A percentile compares a stretch with the other conserved stretches of the same genome.
These are phyloP conservation scores for Galaxias olidus DNA, from an alignment of 2,797 vertebrate species.

Conservation along the genomic window DNA sequence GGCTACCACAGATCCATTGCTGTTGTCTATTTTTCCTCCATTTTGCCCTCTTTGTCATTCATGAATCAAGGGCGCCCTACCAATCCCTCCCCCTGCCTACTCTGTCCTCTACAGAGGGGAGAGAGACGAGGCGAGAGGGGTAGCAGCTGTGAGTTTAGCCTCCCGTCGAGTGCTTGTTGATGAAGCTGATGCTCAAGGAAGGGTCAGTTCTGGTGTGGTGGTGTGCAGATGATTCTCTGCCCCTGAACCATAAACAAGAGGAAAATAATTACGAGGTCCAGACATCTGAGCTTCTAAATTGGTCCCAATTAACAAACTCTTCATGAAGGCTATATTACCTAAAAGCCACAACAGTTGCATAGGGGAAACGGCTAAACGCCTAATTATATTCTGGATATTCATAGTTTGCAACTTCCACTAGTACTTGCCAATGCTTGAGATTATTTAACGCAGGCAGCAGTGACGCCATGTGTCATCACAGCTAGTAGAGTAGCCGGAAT, in stretches of 20 bases:
- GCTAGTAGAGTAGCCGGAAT: too few relatives aligned
- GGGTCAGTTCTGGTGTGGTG: slow-evolving; percentile 57
- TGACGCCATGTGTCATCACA: too few relatives aligned
- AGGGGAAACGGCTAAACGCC: too few relatives aligned
- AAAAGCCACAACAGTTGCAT: too few relatives aligned
- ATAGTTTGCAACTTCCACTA: too few relatives aligned
- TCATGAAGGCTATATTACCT: neutral
- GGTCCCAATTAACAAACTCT: slow-evolving; percentile 31
- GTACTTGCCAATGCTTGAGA: too few relatives aligned
- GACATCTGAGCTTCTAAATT: slow-evolving; percentile 34
- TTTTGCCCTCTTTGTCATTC: slow-evolving; percentile 76
- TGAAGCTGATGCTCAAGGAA: slow-evolving; percentile 53
- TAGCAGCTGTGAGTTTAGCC: slow-evolving; percentile 66
- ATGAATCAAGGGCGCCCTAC: slow-evolving; percentile 61
- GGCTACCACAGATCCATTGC: slow-evolving; percentile 41
- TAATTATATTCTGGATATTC: too few relatives aligned
- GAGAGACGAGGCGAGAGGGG: slow-evolving; percentile 37
- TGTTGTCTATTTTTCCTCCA: slow-evolving; percentile 42
- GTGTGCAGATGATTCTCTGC: slow-evolving; percentile 41
- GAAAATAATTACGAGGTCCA: slow-evolving; percentile 32
- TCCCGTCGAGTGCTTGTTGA: slow-evolving; percentile 60
- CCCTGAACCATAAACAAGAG: slow-evolving; percentile 28
- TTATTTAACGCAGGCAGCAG: too few relatives aligned
- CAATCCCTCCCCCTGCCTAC: slow-evolving; percentile 55
- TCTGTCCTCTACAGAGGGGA: slow-evolving; percentile 55